These are phyloP conservation scores for Rousettus leschenaultii DNA, from an alignment of 2,113 vertebrate species.

Conservation along the genomic window DNA sequence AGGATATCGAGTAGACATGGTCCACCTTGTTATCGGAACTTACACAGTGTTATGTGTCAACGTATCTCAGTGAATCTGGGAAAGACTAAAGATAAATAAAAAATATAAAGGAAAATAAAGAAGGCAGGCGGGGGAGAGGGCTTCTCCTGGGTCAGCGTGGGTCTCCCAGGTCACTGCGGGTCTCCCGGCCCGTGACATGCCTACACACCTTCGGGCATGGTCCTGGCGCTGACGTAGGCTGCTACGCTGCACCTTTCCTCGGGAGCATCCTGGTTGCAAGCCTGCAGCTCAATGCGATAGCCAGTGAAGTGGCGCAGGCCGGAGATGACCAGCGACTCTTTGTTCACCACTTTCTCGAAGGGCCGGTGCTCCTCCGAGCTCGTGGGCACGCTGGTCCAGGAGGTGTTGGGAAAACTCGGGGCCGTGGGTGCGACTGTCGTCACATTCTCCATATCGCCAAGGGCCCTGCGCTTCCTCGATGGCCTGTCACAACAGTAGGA, in stretches of 20 bases:
- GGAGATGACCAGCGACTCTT: constrained; percentile 93
- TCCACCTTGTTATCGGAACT: too few species aligned
- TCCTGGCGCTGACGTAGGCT: constrained; percentile 93
- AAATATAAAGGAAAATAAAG: background rate
- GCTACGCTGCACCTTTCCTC: constrained; percentile 90
- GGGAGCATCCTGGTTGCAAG: constrained; percentile 89
- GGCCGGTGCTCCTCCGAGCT: constrained; percentile 82
- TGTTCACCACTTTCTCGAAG: constrained; percentile 86
- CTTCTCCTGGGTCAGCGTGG: too few species aligned
- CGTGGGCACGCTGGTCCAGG: constrained; percentile 76
- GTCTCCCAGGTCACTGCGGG: background rate
- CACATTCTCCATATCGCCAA: constrained; percentile 83
- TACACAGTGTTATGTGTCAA: background rate
- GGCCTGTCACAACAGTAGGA: constrained; percentile 79
- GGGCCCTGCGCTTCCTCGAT: constrained; percentile 88
- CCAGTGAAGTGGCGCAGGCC: constrained; percentile 95
- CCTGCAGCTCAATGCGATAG: constrained; percentile 97
- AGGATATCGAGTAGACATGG: accelerated
- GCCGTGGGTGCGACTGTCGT: constrained; percentile 79
- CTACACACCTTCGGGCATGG: constrained; percentile 93
- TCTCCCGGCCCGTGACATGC: accelerated
- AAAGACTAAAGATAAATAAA: background rate
- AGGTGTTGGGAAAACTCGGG: constrained; percentile 67
- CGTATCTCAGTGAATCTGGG: background rate
- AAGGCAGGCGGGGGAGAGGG: too few species aligned